A percentile compares a stretch with the other conserved stretches of the same genome.
Evolutionary conservation across 2,888 invertebrate genomes (phyloP).

Genomic region (Acrobeloides nanus): DNA sequence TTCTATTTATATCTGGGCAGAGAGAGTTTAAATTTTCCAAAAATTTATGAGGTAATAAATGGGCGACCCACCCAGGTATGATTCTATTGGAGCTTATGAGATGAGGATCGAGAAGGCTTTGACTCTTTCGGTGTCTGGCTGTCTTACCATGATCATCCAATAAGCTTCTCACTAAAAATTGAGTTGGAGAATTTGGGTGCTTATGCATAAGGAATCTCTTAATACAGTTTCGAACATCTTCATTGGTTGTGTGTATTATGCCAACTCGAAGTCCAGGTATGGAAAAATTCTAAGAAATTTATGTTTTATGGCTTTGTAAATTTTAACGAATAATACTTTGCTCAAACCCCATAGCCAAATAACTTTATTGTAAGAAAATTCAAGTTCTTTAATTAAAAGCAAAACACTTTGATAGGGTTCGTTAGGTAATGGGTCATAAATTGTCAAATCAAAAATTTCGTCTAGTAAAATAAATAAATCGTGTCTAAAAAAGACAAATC

Average conservation of each 20-base stretch:
- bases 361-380: constrained; percentile 13
- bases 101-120: no score
- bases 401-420: constrained; percentile 24
- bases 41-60: no score
- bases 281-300: constrained; percentile 27
- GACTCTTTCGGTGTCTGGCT: no score
- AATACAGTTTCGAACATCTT: constrained; percentile 12
- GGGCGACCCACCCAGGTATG: no score
- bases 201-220: constrained; percentile 24
- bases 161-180: constrained; percentile 28
- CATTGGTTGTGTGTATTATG: constrained; percentile 25
- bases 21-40: no score
- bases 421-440: constrained; percentile 24
- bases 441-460: constrained; percentile 29
- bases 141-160: constrained; percentile 23
- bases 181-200: constrained; percentile 28
- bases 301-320: no score
- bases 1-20: no score
- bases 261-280: constrained; percentile 29
- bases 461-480: constrained; percentile 28
- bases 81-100: no score
- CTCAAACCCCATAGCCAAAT: constrained; percentile 32
- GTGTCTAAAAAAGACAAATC: constrained; percentile 6
- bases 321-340: constrained; percentile 21
- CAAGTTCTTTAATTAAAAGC: constrained; percentile 21